Conservation (phyloP, 2,113 vertebrate species). For the Dasyornis broadbenti region DNA sequence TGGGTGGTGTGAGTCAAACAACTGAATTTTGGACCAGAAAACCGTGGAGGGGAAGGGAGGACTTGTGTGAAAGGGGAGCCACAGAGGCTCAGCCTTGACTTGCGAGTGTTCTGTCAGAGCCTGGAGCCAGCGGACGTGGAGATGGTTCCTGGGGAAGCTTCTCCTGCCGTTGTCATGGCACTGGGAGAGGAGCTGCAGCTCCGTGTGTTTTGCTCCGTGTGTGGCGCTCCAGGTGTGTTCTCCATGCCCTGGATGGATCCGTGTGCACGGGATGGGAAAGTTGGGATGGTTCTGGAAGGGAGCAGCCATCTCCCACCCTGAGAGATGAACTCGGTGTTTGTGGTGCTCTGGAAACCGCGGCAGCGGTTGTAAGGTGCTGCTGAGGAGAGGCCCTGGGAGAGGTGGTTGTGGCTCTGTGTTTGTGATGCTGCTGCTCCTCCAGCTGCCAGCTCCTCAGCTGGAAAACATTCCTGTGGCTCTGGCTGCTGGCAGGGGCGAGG, state of each 20-base stretch:
- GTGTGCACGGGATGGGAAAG: accelerated
- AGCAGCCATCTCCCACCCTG: neutral
- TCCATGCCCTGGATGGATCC: neutral
- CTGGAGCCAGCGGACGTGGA: neutral
- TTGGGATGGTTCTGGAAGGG: neutral
- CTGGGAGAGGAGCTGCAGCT: neutral
- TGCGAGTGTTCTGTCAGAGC: neutral
- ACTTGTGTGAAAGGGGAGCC: accelerated
- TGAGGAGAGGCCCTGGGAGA: neutral
- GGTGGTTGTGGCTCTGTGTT: too few relatives aligned
- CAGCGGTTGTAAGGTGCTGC: neutral
- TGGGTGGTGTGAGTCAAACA: neutral
- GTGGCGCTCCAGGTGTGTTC: neutral
- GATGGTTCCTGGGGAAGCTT: neutral
- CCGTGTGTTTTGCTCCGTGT: neutral
- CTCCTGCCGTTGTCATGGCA: neutral
- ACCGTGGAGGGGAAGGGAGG: accelerated
- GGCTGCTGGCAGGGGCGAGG: neutral
- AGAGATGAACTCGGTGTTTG: neutral
- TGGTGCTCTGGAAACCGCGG: slow-evolving; percentile 9
- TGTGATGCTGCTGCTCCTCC: neutral
- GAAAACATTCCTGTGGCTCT: neutral
- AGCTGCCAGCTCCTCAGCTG: neutral
- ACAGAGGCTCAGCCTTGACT: accelerated
- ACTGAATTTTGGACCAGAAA: neutral